Percentiles rank a stretch among this genome's conserved stretches.
phyloP scores from a whole-genome alignment of 2,113 vertebrate species.

The Chloebia gouldiae region DNA sequence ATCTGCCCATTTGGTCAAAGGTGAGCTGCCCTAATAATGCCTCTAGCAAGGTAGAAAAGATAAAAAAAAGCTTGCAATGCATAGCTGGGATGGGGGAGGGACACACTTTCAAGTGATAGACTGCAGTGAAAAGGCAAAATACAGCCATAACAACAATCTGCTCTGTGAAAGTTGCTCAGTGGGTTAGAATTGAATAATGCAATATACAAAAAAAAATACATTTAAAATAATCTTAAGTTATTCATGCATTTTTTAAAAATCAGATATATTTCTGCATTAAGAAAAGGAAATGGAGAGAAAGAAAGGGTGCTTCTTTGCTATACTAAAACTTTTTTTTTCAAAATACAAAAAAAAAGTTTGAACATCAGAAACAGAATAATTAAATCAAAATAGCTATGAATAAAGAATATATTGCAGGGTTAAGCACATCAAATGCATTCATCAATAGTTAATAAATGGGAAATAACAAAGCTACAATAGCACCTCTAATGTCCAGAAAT shows the following conservation, averaged over 20 bases:
- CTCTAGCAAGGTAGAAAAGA: slow-evolving; percentile 68
- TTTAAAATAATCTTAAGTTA: background rate
- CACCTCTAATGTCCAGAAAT: background rate
- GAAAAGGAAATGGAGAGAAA: background rate
- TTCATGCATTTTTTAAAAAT: background rate
- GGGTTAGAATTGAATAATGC: background rate
- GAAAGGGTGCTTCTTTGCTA: background rate
- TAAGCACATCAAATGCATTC: background rate
- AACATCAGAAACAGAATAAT: background rate
- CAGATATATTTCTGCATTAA: background rate
- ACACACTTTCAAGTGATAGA: slow-evolving; percentile 29
- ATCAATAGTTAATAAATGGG: background rate
- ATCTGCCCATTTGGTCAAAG: slow-evolving; percentile 67
- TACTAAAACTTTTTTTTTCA: background rate
- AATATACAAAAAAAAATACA: background rate
- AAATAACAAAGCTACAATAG: background rate
- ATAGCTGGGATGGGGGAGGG: background rate
- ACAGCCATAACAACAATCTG: background rate
- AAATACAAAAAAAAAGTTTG: background rate
- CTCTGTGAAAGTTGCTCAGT: background rate
- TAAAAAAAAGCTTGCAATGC: slow-evolving; percentile 17
- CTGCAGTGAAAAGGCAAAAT: slow-evolving; percentile 13
- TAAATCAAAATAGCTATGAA: background rate
- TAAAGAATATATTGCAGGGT: background rate
- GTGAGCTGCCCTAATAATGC: slow-evolving; percentile 63